Evolutionary conservation across 2,797 vertebrate genomes (phyloP), one percentile per base, ranked within the genome.

Genomic region (Parauchenoglanis punctatus): DNA sequence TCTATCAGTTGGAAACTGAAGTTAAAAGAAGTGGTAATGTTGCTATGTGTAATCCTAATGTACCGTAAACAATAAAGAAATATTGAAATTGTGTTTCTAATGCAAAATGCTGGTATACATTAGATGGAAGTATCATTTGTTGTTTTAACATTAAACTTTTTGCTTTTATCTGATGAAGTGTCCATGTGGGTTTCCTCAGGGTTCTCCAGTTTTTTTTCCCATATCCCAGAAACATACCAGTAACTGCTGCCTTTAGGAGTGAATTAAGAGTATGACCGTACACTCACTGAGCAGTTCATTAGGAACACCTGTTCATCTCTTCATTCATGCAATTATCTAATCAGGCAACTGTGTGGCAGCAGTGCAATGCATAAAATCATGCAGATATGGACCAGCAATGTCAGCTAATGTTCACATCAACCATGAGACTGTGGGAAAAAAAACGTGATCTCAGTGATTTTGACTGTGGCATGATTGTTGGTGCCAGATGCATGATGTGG

Each of bases 1-100:
- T 23, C 63, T 25, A 77, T 12, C 35, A 44, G 12, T 15, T 25
- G 54, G 7, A 18, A 44, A 65, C 40, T 0, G 82, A 70, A 87
- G 61, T 83, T 76, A 46, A 75, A 61, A 75, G 49, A 54, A 77
- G n/a, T 49, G 31, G 44, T 78, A 77, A 85, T 87, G 72, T 85
- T 81, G 31, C 40, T 44, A 5, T 82, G 84, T 90, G 83, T 88
- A 67, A 87, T 87, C 40, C 70, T 85, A 75, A 90, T 88, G 87
- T 85, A 85, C 83, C 31, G 88, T 70, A 72, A 87, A 67, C 35
- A 88, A 89, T 88, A 91, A 89, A 88, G 73, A 72, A 86, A 54
- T 31, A 49, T 49, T 83, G 46, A 49, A 83, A 31, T 52, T 52
- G 35, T 81, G 80, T 63, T 49, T 65, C 25, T 63, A 81, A 44